These are phyloP conservation scores for Arvicola amphibius DNA, from an alignment of 2,797 vertebrate genomes.

Conservation along the genomic window DNA sequence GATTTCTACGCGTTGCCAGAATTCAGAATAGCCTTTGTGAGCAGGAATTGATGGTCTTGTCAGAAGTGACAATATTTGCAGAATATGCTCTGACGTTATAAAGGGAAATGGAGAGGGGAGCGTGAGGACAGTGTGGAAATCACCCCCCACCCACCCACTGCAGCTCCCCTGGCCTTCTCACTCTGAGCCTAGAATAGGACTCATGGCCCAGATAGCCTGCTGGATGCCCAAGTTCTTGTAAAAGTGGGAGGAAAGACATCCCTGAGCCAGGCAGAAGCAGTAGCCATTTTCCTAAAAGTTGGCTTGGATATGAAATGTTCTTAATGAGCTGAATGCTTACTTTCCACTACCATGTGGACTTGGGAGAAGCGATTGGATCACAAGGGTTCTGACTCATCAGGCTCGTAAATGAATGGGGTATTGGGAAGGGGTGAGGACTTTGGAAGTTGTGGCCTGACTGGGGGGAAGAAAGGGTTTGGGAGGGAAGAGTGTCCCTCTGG, in stretches of 20 bases:
- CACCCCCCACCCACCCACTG: rapidly evolving
- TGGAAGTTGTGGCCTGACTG: background rate
- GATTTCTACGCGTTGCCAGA: slow-evolving; percentile 75
- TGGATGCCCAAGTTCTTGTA: background rate
- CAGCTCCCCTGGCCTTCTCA: background rate
- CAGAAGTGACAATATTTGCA: slow-evolving; percentile 83
- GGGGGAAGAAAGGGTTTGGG: background rate
- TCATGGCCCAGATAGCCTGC: background rate
- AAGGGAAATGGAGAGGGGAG: slow-evolving; percentile 81
- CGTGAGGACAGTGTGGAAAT: slow-evolving; percentile 4
- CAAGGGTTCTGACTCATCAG: background rate
- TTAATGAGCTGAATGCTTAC: background rate
- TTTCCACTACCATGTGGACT: background rate
- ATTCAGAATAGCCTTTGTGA: slow-evolving; percentile 76
- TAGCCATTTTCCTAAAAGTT: background rate
- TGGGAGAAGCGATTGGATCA: background rate
- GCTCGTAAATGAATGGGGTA: background rate
- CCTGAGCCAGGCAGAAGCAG: rapidly evolving
- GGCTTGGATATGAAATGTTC: background rate
- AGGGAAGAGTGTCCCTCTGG: background rate
- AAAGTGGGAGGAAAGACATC: background rate
- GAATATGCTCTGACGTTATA: slow-evolving; percentile 78
- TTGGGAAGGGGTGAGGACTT: too few relatives aligned
- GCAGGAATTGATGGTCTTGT: slow-evolving; percentile 83
- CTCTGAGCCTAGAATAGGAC: background rate